Evolutionary conservation across 1,140 invertebrate genomes (phyloP).

Genomic region (Cyphomyrmex costatus): DNA sequence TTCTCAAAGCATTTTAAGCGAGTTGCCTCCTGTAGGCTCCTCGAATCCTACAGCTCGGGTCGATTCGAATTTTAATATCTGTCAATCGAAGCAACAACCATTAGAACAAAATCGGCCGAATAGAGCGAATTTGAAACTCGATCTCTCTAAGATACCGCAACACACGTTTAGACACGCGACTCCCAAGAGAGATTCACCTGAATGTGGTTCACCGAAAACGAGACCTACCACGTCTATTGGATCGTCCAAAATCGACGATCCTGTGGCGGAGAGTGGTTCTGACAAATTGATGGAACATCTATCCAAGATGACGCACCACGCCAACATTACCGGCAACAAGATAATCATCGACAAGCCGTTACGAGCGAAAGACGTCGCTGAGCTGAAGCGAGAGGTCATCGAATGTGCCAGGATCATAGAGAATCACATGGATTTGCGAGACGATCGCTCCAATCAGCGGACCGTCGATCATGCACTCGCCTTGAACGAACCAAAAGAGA

Average conservation of each 20-base stretch:
- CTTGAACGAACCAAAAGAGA: background rate
- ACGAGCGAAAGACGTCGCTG: slow-evolving; percentile 70
- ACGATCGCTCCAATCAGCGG: background rate
- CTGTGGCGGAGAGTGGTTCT: background rate
- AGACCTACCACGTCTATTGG: slow-evolving; percentile 30
- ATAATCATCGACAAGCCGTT: slow-evolving; percentile 79
- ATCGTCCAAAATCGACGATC: slow-evolving; percentile 41
- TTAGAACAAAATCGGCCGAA: slow-evolving; percentile 66
- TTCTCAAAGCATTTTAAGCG: background rate
- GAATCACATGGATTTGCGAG: slow-evolving; percentile 48
- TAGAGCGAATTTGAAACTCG: slow-evolving; percentile 88
- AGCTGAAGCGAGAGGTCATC: slow-evolving; percentile 70
- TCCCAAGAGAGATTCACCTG: slow-evolving; percentile 76
- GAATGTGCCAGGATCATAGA: slow-evolving; percentile 54
- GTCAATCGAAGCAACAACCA: background rate
- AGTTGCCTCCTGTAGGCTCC: background rate
- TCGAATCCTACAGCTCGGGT: background rate
- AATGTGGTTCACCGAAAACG: slow-evolving; percentile 67
- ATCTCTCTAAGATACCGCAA: slow-evolving; percentile 89
- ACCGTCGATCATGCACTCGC: background rate
- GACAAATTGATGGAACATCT: slow-evolving; percentile 70
- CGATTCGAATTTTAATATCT: background rate
- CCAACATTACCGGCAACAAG: slow-evolving; percentile 77
- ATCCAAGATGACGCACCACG: slow-evolving; percentile 77
- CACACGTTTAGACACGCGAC: slow-evolving; percentile 80